Evolutionary conservation across 2,113 vertebrate genomes (phyloP).

Genomic region (Hypomesus transpacificus): DNA sequence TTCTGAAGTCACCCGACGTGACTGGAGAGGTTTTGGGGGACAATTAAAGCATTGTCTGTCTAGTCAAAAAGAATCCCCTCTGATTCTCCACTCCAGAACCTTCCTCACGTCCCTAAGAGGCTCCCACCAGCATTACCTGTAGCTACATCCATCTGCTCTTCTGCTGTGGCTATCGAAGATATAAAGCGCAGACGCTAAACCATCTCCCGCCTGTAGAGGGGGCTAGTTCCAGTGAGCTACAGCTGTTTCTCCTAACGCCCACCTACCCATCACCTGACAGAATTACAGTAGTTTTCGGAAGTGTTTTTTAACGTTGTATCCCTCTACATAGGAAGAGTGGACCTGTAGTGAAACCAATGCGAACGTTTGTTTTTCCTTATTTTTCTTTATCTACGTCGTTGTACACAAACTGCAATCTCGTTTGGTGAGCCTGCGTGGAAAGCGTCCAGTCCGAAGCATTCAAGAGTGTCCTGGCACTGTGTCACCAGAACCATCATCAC

Average conservation of each 20-base stretch:
- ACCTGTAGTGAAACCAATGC: constrained; percentile 1
- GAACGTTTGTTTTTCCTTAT: constrained; percentile 6
- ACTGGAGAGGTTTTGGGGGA: constrained; percentile 28
- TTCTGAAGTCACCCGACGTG: constrained; percentile 43
- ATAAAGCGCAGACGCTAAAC: too few species aligned
- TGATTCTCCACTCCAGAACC: too few species aligned
- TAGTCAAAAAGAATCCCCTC: too few species aligned
- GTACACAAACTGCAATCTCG: constrained; percentile 20
- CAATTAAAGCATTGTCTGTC: not conserved
- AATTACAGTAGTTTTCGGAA: not conserved
- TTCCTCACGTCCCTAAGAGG: too few species aligned
- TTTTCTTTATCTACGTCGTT: constrained; percentile 7
- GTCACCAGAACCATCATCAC: too few species aligned
- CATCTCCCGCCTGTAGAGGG: too few species aligned
- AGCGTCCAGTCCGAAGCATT: constrained; percentile 37
- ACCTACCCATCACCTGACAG: not conserved
- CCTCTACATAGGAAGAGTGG: not conserved
- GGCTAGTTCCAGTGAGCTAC: not conserved
- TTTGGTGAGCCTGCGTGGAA: constrained; percentile 6
- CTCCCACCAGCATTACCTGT: too few species aligned
- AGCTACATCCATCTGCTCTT: too few species aligned
- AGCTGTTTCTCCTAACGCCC: not conserved
- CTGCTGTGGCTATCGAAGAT: too few species aligned
- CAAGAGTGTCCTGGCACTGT: constrained; percentile 27
- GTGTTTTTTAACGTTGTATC: not conserved